Evolutionary conservation across 2,113 vertebrate species (phyloP).

Genomic region (Martes martes): DNA sequence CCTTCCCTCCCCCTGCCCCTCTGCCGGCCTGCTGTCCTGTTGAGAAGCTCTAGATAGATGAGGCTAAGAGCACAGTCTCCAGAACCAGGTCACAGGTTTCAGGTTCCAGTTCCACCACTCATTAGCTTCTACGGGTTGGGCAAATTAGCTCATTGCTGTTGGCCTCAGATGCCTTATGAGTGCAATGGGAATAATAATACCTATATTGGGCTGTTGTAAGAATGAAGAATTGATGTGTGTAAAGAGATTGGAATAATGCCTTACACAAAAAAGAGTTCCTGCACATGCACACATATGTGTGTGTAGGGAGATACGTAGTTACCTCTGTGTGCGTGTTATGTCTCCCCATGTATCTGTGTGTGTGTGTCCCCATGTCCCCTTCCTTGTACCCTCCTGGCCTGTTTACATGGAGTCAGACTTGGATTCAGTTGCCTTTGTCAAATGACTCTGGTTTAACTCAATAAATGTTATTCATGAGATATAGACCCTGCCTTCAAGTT

Average conservation of each 20-base stretch:
- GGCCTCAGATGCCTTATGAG: background rate
- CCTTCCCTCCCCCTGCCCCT: no score
- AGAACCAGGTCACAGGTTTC: background rate
- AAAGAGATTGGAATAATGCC: background rate
- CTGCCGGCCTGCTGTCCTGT: accelerated
- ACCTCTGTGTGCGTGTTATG: background rate
- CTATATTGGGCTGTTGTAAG: background rate
- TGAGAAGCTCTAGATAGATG: background rate
- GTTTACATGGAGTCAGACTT: background rate
- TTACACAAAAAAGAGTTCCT: background rate
- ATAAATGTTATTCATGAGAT: background rate
- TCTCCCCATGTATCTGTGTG: background rate
- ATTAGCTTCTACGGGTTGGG: background rate
- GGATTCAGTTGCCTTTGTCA: background rate
- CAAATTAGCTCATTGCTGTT: background rate
- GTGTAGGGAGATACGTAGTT: background rate
- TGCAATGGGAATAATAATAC: background rate
- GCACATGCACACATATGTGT: background rate
- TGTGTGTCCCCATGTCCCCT: background rate
- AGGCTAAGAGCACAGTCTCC: background rate
- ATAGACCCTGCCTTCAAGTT: background rate
- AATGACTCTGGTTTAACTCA: background rate
- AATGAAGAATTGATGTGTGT: background rate
- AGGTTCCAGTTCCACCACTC: background rate
- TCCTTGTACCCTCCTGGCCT: background rate